Conservation (phyloP, 2,113 vertebrate genomes). For the Nibea coibor region DNA sequence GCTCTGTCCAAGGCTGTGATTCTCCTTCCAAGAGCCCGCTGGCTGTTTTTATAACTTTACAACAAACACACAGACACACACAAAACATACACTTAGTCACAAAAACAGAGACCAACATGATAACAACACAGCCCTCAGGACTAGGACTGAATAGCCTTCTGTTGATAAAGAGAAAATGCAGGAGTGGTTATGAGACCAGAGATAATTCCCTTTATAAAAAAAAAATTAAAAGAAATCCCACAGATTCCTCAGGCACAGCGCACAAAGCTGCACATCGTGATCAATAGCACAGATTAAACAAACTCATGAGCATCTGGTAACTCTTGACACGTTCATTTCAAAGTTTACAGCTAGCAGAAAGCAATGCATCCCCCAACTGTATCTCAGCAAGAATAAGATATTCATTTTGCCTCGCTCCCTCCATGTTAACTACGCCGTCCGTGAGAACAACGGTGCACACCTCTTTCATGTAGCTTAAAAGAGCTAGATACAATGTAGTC, state of each 20-base stretch:
- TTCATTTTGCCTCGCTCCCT: conserved; percentile 40
- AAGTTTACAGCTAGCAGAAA: conserved; percentile 52
- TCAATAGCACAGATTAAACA: conserved; percentile 78
- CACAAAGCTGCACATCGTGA: conserved; percentile 49
- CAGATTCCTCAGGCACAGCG: conserved; percentile 54
- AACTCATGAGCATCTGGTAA: conserved; percentile 58
- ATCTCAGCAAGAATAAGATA: conserved; percentile 30
- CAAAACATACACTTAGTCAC: conserved; percentile 4
- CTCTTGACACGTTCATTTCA: conserved; percentile 53
- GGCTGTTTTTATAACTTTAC: conserved; percentile 13
- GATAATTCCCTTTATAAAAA: conserved; percentile 62
- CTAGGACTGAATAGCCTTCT: conserved; percentile 52
- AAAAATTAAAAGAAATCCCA: conserved; percentile 11
- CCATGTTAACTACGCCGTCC: conserved; percentile 47
- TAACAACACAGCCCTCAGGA: conserved; percentile 52
- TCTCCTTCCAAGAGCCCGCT: conserved; percentile 21
- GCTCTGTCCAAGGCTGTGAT: conserved; percentile 43
- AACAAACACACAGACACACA: background rate
- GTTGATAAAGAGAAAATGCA: conserved; percentile 67
- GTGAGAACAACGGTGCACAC: conserved; percentile 32
- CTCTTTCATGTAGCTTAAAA: conserved; percentile 49
- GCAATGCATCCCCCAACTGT: conserved; percentile 13
- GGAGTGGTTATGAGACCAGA: conserved; percentile 70
- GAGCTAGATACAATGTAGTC: conserved; percentile 36
- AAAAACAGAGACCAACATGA: conserved; percentile 48